Evolutionary conservation across 2,797 vertebrate species (phyloP).

Genomic region (Sebastes variabilis): DNA sequence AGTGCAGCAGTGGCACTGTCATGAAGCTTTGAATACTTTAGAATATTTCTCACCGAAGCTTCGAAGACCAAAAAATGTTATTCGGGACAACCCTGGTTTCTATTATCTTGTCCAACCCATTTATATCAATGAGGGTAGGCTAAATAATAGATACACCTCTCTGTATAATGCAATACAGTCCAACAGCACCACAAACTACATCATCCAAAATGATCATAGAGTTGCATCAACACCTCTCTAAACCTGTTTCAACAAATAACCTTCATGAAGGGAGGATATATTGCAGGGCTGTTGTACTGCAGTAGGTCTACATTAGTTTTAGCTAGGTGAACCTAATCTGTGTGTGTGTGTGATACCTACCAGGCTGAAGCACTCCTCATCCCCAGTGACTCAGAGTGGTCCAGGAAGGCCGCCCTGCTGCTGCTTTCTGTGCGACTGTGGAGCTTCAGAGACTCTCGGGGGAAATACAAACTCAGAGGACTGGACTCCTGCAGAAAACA

Average conservation of each 20-base stretch:
- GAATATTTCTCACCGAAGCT: no score
- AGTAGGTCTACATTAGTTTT: background rate
- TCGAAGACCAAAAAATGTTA: no score
- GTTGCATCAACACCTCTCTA: no score
- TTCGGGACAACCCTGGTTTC: no score
- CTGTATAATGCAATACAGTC: no score
- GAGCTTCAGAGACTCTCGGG: constrained; percentile 89
- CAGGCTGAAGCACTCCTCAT: constrained; percentile 91
- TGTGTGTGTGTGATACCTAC: constrained; percentile 66
- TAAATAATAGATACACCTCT: no score
- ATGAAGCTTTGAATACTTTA: no score
- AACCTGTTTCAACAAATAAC: background rate
- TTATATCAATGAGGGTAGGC: no score
- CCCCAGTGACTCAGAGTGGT: constrained; percentile 92
- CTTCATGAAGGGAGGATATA: background rate
- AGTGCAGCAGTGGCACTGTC: no score
- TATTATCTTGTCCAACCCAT: no score
- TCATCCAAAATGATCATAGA: no score
- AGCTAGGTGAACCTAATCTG: background rate
- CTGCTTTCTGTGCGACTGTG: constrained; percentile 89
- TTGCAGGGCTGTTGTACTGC: background rate
- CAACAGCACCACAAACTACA: no score
- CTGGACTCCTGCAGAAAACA: constrained; percentile 80
- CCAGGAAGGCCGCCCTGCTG: constrained; percentile 90
- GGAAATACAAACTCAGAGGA: constrained; percentile 83